A percentile compares a stretch with the other conserved stretches of the same genome.
phyloP scores from a whole-genome alignment of 2,888 invertebrate species.

The Caenorhabditis sp. region DNA sequence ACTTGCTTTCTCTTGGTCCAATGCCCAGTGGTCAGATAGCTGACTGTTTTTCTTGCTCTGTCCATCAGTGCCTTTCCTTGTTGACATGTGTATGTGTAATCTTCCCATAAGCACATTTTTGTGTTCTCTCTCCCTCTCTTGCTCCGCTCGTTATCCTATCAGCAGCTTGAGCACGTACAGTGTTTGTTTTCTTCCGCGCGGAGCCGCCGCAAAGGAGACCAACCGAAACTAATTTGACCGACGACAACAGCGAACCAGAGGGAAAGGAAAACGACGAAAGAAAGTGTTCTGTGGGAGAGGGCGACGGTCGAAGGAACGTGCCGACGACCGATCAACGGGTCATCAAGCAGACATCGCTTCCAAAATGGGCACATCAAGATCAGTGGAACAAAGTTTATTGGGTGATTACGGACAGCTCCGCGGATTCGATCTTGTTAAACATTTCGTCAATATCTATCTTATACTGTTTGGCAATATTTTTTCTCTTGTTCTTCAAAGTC shows the following conservation, averaged over 20 bases:
- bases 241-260: slow-evolving; percentile 19
- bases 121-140: slow-evolving; percentile 28
- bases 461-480: slow-evolving; percentile 37
- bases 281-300: slow-evolving; percentile 29
- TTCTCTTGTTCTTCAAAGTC: slow-evolving; percentile 60
- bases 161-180: slow-evolving; percentile 61
- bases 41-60: slow-evolving; percentile 13
- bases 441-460: slow-evolving; percentile 46
- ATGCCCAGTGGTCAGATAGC: neutral
- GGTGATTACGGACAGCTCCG: slow-evolving; percentile 22
- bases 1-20: too few species aligned
- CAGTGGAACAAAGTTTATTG: slow-evolving; percentile 14
- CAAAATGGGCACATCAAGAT: slow-evolving; percentile 5
- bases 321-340: slow-evolving; percentile 8
- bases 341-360: slow-evolving; percentile 34
- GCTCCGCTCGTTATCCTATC: slow-evolving; percentile 63
- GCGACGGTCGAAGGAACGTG: neutral
- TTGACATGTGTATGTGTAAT: slow-evolving; percentile 59
- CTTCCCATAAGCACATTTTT: slow-evolving; percentile 63
- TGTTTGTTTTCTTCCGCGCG: slow-evolving; percentile 57
- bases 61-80: slow-evolving; percentile 17
- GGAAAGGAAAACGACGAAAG: too few species aligned
- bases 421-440: slow-evolving; percentile 47
- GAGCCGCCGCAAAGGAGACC: slow-evolving; percentile 50
- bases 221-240: slow-evolving; percentile 60